These are phyloP conservation scores for Megalurothrips usitatus DNA, from an alignment of 2,888 invertebrate species.

Conservation along the genomic window DNA sequence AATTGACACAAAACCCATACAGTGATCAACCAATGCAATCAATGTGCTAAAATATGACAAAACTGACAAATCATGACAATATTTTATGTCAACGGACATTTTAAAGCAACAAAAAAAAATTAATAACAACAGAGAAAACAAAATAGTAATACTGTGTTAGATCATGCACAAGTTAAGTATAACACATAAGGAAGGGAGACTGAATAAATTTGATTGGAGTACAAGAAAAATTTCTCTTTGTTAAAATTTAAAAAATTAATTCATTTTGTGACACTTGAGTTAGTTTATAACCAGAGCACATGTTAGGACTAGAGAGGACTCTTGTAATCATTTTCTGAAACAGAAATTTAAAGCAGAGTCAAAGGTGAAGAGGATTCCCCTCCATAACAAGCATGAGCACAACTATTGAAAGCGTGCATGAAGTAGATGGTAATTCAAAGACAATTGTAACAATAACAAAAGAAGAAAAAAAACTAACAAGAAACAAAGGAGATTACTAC, in stretches of 20 bases:
- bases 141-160: conserved; percentile 13
- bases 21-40: not conserved
- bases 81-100: not conserved
- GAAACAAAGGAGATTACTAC: not conserved
- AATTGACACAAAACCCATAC: no score
- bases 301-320: not conserved
- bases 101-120: not conserved
- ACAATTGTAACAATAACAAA: not conserved
- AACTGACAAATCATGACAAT: not conserved
- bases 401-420: not conserved
- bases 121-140: conserved; percentile 13
- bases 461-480: not conserved
- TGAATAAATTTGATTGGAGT: not conserved
- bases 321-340: not conserved
- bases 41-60: not conserved
- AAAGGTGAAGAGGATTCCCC: not conserved
- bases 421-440: not conserved
- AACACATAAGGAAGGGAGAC: not conserved
- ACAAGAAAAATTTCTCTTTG: not conserved
- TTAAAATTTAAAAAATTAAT: not conserved
- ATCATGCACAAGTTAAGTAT: conserved; percentile 9
- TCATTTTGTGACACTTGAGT: not conserved
- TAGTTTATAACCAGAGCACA: not conserved
- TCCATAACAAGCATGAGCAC: not conserved
- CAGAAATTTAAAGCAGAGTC: not conserved